phyloP scores from a whole-genome alignment of 2,797 vertebrate species.

The Helicolenus hilgendorfi region DNA sequence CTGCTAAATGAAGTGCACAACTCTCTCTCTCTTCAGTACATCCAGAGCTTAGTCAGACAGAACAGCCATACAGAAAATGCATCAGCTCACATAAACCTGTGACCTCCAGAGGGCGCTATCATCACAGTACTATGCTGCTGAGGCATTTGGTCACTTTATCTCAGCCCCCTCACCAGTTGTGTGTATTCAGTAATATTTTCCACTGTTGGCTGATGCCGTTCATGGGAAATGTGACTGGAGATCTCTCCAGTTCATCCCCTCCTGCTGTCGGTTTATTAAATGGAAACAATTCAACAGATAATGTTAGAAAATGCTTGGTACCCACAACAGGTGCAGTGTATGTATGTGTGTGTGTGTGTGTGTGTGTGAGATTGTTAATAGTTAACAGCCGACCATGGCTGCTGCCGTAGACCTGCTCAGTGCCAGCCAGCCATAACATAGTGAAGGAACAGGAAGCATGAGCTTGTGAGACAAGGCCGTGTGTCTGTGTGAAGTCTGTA shows the following conservation, averaged over 20 bases:
- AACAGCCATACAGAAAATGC: too few species aligned
- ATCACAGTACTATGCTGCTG: background rate
- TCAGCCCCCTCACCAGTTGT: too few species aligned
- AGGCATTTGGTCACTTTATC: too few species aligned
- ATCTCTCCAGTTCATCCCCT: background rate
- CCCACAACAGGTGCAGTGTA: background rate
- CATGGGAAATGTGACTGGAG: background rate
- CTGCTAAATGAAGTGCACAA: too few species aligned
- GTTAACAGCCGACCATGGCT: background rate
- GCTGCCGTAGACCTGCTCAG: background rate
- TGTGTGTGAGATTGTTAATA: background rate
- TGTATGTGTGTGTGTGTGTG: background rate
- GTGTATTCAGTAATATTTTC: too few species aligned
- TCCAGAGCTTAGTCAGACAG: too few species aligned
- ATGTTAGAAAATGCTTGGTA: background rate
- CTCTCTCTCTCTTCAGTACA: too few species aligned
- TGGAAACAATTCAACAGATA: background rate
- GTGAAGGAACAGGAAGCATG: background rate
- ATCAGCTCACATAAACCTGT: background rate
- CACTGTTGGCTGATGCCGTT: background rate
- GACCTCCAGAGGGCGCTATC: background rate
- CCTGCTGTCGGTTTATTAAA: background rate
- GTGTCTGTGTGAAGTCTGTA: background rate
- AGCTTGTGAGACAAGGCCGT: background rate
- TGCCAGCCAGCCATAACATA: conserved; percentile 16